Evolutionary conservation across 1,140 invertebrate species (phyloP), one percentile per base, ranked within the genome.

Genomic region (Bombyx mori): DNA sequence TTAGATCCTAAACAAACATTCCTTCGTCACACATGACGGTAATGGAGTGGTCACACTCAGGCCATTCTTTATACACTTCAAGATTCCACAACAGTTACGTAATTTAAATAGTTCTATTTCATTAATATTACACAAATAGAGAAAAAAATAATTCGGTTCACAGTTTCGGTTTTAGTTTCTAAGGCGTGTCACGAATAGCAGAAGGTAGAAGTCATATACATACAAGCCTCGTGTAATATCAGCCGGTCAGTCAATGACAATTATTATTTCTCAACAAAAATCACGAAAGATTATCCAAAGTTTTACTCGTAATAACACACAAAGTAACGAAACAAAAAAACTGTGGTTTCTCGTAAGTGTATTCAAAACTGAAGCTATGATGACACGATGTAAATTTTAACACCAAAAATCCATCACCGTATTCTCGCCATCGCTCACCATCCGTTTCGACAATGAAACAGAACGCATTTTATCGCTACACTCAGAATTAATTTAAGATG

Each of bases 211-310:
- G 81, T 86, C 82, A 79, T 79, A 80, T 86, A 86, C 42, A 87
- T 87, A 84, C 81, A 86, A 84, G 81, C 82, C 84, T 87, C 84
- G 84, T 86, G 84, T 86, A 87, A 86, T 86, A 87, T 87, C 84
- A 87, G 84, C 84, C 82, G 82, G 82, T 86, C 84, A 82, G 77
- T 84, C 84, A 82, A 87, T 84, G 79, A 86, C 84, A 86, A 87
- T 82, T 35, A 35, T 69, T 82, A 83, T 82, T 84, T 79, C 69
- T 70, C 60, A 63, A 80, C 74, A 77, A 71, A 73, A 78, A 80
- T 76, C 75, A 66, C 73, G 69, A 63, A 65, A 80, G 73, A 73
- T 78, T 69, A 67, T 71, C 66, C 56, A 72, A 52, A 72, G 65
- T 75, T 79, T 80, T 67, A 68, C 58, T 66, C 64, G 59, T 78